These are phyloP conservation scores for Arrhopalites spinosus DNA, from an alignment of 2,888 invertebrate genomes.

Conservation along the genomic window DNA sequence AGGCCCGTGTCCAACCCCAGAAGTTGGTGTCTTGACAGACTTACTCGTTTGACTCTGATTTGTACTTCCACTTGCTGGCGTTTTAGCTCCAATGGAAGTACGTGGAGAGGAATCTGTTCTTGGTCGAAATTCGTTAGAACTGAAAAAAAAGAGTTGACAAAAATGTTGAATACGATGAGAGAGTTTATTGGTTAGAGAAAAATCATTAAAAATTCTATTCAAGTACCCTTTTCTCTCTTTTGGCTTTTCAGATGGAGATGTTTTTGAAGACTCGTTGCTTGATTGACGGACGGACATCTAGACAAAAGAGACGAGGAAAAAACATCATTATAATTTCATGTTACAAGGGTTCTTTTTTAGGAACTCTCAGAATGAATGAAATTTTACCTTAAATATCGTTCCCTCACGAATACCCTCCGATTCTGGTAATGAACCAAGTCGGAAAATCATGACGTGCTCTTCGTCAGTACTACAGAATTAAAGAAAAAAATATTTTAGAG, in stretches of 20 bases:
- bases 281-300: slow-evolving; percentile 56
- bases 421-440: slow-evolving; percentile 76
- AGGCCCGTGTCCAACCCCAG: slow-evolving; percentile 51
- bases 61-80: slow-evolving; percentile 38
- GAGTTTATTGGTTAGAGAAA: no score
- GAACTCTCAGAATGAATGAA: background rate
- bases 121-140: slow-evolving; percentile 52
- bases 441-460: slow-evolving; percentile 87
- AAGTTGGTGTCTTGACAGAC: slow-evolving; percentile 18
- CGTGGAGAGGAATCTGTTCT: slow-evolving; percentile 56
- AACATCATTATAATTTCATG: slow-evolving; percentile 14
- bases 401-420: slow-evolving; percentile 74
- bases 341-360: background rate
- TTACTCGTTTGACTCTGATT: slow-evolving; percentile 37
- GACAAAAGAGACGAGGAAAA: slow-evolving; percentile 2
- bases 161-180: background rate
- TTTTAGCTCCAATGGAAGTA: slow-evolving; percentile 49
- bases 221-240: slow-evolving; percentile 51
- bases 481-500: no score
- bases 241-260: slow-evolving; percentile 52
- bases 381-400: slow-evolving; percentile 75
- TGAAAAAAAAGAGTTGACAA: slow-evolving; percentile 10
- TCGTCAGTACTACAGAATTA: slow-evolving; percentile 92
- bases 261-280: slow-evolving; percentile 57
- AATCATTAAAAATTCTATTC: no score